Evolutionary conservation across 2,113 vertebrate genomes (phyloP).

Genomic region (Tympanuchus pallidicinctus): DNA sequence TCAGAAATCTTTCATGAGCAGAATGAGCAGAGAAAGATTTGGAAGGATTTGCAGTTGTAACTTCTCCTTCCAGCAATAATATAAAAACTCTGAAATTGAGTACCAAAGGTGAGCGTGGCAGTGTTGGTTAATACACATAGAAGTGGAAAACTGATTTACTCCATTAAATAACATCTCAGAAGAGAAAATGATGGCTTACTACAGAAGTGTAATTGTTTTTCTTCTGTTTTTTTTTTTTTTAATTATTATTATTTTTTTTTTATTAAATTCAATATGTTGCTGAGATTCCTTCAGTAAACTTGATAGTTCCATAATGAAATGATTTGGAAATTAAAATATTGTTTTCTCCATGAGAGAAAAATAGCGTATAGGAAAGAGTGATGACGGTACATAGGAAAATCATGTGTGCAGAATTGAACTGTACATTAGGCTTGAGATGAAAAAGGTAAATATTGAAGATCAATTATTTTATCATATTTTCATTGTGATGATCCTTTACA

Average conservation of each 20-base stretch:
- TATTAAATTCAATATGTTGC: neutral
- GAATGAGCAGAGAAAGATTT: neutral
- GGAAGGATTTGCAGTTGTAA: constrained; percentile 3
- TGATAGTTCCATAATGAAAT: neutral
- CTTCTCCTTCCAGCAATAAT: neutral
- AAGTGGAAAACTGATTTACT: constrained; percentile 5
- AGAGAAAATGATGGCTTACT: neutral
- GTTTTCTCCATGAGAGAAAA: neutral
- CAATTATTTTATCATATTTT: neutral
- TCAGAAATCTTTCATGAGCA: neutral
- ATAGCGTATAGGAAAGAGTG: neutral
- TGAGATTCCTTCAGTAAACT: neutral
- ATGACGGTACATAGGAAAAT: neutral
- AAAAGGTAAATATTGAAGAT: neutral
- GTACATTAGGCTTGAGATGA: neutral
- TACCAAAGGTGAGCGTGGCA: constrained; percentile 8
- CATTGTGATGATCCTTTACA: neutral
- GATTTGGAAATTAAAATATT: constrained; percentile 3
- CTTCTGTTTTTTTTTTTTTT: neutral
- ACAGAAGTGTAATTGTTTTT: neutral
- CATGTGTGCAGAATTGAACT: neutral
- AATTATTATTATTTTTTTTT: neutral
- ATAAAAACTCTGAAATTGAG: constrained; percentile 24
- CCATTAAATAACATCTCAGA: constrained; percentile 9
- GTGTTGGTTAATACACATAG: neutral